Conservation (phyloP, 2,888 invertebrate genomes). For the Pelosia muscerda region DNA sequence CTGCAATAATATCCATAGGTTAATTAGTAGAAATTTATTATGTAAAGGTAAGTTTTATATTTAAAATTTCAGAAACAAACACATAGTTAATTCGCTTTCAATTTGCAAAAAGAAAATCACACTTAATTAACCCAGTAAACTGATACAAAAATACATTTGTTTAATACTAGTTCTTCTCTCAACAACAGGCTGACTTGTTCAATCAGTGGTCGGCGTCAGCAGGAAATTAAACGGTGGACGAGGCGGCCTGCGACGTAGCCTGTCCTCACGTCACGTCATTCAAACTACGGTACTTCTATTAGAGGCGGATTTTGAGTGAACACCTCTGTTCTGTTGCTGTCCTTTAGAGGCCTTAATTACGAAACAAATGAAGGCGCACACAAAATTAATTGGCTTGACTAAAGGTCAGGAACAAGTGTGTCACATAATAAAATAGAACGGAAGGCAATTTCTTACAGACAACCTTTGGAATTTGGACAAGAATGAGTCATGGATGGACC, state of each 20-base stretch:
- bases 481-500: too few relatives aligned
- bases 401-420: not conserved
- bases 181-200: conserved; percentile 53
- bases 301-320: conserved; percentile 62
- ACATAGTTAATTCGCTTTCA: too few relatives aligned
- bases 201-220: conserved; percentile 74
- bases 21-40: not conserved
- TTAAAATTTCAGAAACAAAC: too few relatives aligned
- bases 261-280: conserved; percentile 73
- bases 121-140: conserved; percentile 20
- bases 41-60: too few relatives aligned
- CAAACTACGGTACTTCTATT: conserved; percentile 61
- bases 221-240: conserved; percentile 83
- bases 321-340: conserved; percentile 44
- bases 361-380: not conserved
- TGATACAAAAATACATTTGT: conserved; percentile 40
- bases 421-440: too few relatives aligned
- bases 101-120: not conserved
- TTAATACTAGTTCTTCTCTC: conserved; percentile 52
- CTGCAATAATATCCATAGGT: not conserved
- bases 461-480: too few relatives aligned
- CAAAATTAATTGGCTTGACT: not conserved
- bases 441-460: too few relatives aligned
- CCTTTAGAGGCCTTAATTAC: conserved; percentile 31
- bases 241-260: conserved; percentile 56